phyloP scores from a whole-genome alignment of 37 sponge, comb jelly and placozoan genomes.

The Bolinopsis microptera region DNA sequence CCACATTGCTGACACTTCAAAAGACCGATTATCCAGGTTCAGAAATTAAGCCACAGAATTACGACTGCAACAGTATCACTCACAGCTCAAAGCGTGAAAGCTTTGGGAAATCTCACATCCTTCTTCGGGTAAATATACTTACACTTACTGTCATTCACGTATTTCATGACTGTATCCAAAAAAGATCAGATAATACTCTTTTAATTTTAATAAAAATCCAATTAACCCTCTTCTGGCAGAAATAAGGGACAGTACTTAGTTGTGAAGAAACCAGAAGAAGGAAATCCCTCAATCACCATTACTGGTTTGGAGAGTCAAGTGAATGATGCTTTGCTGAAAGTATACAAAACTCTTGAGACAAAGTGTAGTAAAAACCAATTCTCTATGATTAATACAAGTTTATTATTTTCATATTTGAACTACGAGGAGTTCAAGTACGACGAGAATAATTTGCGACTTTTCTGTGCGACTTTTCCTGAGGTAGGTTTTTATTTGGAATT shows the following conservation, averaged over 20 bases:
- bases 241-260: background rate
- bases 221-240: no score
- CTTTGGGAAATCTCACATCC: background rate
- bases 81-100: no score
- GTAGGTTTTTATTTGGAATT: no score
- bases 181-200: no score
- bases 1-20: no score
- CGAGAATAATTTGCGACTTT: background rate
- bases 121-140: background rate
- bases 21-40: no score
- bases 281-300: background rate
- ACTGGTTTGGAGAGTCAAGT: background rate
- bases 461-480: background rate
- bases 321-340: background rate
- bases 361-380: background rate
- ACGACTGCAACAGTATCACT: no score
- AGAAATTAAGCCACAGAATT: no score
- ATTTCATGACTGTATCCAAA: no score
- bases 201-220: no score
- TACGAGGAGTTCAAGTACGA: background rate
- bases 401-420: background rate
- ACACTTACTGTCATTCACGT: no score
- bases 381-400: background rate
- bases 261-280: background rate
- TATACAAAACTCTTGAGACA: background rate